phyloP scores from a whole-genome alignment of 1,140 invertebrate species.

The Choristoneura fumiferana region DNA sequence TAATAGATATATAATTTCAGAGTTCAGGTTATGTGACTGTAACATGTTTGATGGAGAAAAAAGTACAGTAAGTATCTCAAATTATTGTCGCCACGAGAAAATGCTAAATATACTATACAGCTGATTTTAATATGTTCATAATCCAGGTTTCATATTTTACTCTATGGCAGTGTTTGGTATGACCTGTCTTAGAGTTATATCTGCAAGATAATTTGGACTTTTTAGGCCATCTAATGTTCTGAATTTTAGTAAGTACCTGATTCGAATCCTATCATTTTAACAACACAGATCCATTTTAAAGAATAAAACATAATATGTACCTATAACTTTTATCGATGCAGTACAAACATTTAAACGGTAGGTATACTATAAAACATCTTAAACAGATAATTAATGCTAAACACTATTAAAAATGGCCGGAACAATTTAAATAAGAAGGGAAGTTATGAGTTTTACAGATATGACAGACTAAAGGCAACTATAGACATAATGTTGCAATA shows the following conservation, averaged over 20 bases:
- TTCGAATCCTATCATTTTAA: not conserved
- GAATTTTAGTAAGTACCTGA: not conserved
- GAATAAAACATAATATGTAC: not conserved
- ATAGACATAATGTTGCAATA: constrained; percentile 7
- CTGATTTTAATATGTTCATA: not conserved
- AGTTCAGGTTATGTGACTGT: too few relatives aligned
- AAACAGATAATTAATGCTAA: constrained; percentile 39
- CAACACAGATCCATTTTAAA: constrained; percentile 6
- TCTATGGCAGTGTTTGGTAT: constrained; percentile 5
- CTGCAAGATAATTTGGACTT: not conserved
- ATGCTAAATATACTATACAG: not conserved
- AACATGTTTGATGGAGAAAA: not conserved
- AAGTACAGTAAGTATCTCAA: constrained; percentile 15
- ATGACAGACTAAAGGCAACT: constrained; percentile 13
- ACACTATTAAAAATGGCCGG: constrained; percentile 72
- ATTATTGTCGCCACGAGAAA: constrained; percentile 28
- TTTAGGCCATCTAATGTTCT: constrained; percentile 8
- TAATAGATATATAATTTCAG: too few relatives aligned
- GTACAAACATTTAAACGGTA: constrained; percentile 22
- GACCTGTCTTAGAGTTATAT: not conserved
- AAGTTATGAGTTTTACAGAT: constrained; percentile 6
- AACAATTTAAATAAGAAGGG: constrained; percentile 56
- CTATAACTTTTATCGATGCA: not conserved
- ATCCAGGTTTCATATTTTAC: constrained; percentile 1
- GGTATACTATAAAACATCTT: constrained; percentile 26